phyloP scores from a whole-genome alignment of 1,140 invertebrate species.

The Orchesella cincta region DNA sequence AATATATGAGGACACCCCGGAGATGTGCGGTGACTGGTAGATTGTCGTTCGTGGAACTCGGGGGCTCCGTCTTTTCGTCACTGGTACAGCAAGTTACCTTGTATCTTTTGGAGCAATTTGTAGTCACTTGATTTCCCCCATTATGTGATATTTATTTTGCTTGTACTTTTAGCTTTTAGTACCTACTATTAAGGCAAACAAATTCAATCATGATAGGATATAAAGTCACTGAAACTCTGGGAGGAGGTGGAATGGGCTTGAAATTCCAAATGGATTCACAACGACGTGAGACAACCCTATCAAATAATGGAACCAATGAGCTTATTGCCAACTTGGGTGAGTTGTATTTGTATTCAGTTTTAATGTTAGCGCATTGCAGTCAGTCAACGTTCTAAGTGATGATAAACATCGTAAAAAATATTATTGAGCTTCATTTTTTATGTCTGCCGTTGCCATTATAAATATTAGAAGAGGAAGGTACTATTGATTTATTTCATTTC shows the following conservation, averaged over 20 bases:
- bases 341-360: background rate
- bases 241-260: background rate
- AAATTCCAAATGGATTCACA: background rate
- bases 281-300: conserved; percentile 6
- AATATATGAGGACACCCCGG: no score
- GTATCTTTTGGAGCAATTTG: background rate
- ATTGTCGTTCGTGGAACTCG: background rate
- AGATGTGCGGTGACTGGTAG: conserved; percentile 6
- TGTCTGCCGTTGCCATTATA: no score
- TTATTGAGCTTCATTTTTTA: background rate
- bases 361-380: no score
- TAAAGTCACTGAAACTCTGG: background rate
- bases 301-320: conserved; percentile 26
- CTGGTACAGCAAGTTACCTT: background rate
- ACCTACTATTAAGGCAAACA: background rate
- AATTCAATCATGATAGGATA: conserved; percentile 4
- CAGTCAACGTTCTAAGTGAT: no score
- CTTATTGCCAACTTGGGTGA: conserved; percentile 22
- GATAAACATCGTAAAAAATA: no score
- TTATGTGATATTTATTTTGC: background rate
- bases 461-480: no score
- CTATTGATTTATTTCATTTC: no score
- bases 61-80: background rate
- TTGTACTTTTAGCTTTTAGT: background rate
- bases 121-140: background rate